Base-by-base conservation (phyloP, 2,797 vertebrate genomes). In the Cichlasoma orientale region DNA sequence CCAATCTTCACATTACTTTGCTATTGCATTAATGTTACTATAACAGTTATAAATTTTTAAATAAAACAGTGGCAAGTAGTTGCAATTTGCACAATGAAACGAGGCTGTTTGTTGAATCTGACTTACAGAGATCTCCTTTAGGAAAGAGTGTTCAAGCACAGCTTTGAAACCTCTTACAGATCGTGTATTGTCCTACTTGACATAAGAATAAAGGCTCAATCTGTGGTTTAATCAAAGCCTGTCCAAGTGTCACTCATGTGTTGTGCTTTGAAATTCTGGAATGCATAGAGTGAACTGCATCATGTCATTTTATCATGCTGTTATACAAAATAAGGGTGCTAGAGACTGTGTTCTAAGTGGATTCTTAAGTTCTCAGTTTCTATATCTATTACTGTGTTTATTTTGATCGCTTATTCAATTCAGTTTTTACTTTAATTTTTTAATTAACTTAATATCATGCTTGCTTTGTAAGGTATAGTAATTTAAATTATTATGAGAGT, bases 221-320 rank as follows among this genome's bases (percentile, higher is more conserved):
- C 74, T 29, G 4, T 59, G 31, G 77, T 73, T 72, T 41, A 78
- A 31, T 80, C 71, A 59, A 61, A 74, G 33, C 71, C 47, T 50
- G 47, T 50, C 47, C 16, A 50, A 50, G 47, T 61, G 56, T 79
- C 70, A 77, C 16, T 41, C 56, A 14, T 0, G 1, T 21, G 4
- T 41, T 8, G 23, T 4, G 29, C 44, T 76, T 54, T 70, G 31
- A 41, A 58, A 69, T 75, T 36, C 18, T 4, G 12, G 50, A 52
- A 53, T 23, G 31, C 36, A 36, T 11, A 36, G 41, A 84, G 72
- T 69, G 44, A 78, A 68, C 58, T 61, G 69, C 74, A 44, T 75
- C 52, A 54, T 29, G 72, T 83, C 83, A 74, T 29, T 47, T 55
- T 74, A 69, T 56, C 72, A 74, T 38, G 44, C 56, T 80, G 73